Conservation (phyloP, 2,113 vertebrate genomes). For the Myrmophylax atrothorax region DNA sequence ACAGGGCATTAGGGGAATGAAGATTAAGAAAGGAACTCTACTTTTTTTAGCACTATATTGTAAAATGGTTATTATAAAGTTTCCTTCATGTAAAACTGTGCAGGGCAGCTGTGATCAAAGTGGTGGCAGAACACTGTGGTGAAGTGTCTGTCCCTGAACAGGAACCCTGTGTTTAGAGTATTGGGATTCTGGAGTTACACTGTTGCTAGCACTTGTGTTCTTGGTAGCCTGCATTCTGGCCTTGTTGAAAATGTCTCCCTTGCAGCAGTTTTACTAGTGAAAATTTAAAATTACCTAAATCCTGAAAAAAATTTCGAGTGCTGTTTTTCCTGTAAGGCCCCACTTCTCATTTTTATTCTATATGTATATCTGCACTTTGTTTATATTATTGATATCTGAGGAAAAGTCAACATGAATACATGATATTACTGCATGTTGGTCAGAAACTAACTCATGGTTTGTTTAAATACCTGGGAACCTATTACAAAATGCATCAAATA, state of each 20-base stretch:
- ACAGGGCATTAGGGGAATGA: background rate
- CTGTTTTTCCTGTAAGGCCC: background rate
- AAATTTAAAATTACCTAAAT: background rate
- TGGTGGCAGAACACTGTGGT: background rate
- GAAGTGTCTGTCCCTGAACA: background rate
- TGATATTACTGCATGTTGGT: background rate
- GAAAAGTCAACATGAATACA: background rate
- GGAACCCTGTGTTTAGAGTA: background rate
- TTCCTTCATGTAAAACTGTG: background rate
- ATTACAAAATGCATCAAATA: background rate
- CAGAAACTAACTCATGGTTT: background rate
- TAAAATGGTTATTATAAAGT: background rate
- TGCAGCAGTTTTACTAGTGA: background rate
- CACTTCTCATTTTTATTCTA: background rate
- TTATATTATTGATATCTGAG: background rate
- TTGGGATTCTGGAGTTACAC: background rate
- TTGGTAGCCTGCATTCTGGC: background rate
- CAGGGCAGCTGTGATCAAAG: background rate
- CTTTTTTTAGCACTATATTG: background rate
- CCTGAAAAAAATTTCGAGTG: background rate
- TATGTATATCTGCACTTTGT: background rate
- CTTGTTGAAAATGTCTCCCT: background rate
- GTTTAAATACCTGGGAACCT: background rate
- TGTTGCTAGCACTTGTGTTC: background rate
- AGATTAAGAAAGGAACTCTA: background rate